A percentile compares a stretch with the other conserved stretches of the same genome.
phyloP scores from a whole-genome alignment of 1,140 invertebrate genomes.

The Diorhabda elongata region DNA sequence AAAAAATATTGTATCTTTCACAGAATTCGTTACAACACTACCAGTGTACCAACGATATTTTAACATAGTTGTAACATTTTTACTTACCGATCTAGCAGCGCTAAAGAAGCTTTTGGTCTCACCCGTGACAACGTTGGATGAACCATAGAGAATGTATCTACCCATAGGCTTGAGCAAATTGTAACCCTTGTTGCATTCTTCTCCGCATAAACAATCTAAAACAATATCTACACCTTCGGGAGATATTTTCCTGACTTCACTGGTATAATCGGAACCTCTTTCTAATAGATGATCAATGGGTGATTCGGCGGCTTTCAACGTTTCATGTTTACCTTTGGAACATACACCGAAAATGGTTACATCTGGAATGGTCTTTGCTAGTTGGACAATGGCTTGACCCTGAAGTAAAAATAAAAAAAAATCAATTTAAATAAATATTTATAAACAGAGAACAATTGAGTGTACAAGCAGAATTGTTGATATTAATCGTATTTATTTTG shows the following conservation, averaged over 20 bases:
- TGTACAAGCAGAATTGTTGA: no score
- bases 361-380: constrained; percentile 75
- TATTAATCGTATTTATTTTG: no score
- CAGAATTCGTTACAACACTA: no score
- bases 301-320: constrained; percentile 63
- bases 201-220: constrained; percentile 82
- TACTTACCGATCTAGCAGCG: constrained; percentile 76
- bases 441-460: no score
- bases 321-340: constrained; percentile 79
- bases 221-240: constrained; percentile 83
- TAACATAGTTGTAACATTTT: neutral
- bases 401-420: constrained; percentile 45
- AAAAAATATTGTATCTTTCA: no score
- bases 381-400: constrained; percentile 80
- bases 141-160: constrained; percentile 82
- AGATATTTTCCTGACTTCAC: constrained; percentile 75
- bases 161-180: constrained; percentile 84
- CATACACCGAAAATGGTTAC: constrained; percentile 82
- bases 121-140: constrained; percentile 80
- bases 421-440: no score
- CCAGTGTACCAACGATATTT: no score
- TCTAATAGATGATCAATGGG: constrained; percentile 74
- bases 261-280: constrained; percentile 71
- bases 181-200: constrained; percentile 82
- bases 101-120: constrained; percentile 87